Percentiles rank a stretch among this genome's conserved stretches.
Evolutionary conservation across 2,113 vertebrate species (phyloP).

Genomic region (Aspidoscelis tigris): DNA sequence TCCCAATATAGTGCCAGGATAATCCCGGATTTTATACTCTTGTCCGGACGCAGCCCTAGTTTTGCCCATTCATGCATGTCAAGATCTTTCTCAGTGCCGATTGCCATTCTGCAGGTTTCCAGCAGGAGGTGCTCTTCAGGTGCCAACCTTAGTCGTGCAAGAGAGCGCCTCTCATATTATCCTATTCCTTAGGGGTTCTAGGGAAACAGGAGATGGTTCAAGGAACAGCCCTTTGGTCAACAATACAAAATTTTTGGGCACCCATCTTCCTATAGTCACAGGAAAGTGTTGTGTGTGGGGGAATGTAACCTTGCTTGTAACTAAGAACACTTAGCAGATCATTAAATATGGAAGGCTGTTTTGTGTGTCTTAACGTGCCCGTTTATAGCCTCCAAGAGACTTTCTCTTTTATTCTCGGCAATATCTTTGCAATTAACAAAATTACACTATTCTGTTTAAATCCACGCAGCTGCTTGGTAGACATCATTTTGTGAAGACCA

Average conservation of each 20-base stretch:
- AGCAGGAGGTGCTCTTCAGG: neutral
- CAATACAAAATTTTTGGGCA: neutral
- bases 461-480: slow-evolving; percentile 38
- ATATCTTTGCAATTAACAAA: slow-evolving; percentile 60
- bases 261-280: neutral
- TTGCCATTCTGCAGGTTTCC: neutral
- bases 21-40: no score
- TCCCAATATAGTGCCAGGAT: no score
- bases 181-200: neutral
- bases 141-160: neutral
- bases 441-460: slow-evolving; percentile 47
- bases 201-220: neutral
- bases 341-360: slow-evolving; percentile 20
- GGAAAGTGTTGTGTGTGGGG: no score
- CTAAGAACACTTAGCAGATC: slow-evolving; percentile 10
- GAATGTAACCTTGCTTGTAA: neutral
- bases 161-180: neutral
- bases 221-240: neutral
- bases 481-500: slow-evolving; percentile 64
- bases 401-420: slow-evolving; percentile 44
- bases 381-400: slow-evolving; percentile 6
- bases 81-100: neutral
- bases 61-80: no score
- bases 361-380: slow-evolving; percentile 5
- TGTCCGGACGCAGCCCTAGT: no score